Percentiles rank a stretch among this genome's conserved stretches.
These are phyloP conservation scores for Arctopsyche grandis DNA, from an alignment of 1,140 invertebrate species.

Conservation along the genomic window DNA sequence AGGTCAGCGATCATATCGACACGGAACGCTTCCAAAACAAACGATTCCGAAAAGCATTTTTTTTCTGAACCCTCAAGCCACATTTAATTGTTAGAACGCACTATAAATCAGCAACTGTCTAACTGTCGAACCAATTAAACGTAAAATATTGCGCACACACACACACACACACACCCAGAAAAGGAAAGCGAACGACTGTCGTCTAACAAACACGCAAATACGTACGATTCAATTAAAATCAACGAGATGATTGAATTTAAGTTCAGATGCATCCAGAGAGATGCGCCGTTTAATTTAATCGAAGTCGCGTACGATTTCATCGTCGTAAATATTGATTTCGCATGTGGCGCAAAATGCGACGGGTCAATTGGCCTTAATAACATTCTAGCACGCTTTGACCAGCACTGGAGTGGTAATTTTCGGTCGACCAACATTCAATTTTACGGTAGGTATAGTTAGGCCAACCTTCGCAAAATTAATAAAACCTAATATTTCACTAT, in stretches of 20 bases:
- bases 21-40: no score
- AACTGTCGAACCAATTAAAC: conserved; percentile 13
- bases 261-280: no score
- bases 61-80: neutral
- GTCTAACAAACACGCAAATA: no score
- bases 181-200: no score
- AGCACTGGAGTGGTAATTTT: neutral
- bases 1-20: no score
- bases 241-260: no score
- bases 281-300: no score
- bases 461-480: neutral
- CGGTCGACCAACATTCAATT: neutral
- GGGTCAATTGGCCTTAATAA: conserved; percentile 15
- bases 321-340: no score
- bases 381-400: neutral
- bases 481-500: neutral
- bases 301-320: no score
- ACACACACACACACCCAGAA: no score
- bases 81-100: neutral
- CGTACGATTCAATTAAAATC: no score
- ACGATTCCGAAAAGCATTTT: no score
- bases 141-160: neutral
- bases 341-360: neutral
- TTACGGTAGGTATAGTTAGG: neutral
- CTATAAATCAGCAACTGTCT: neutral